Percentiles rank a stretch among this genome's conserved stretches.
Evolutionary conservation across 2,888 invertebrate genomes (phyloP).

Genomic region (Brachyopa scutellaris): DNA sequence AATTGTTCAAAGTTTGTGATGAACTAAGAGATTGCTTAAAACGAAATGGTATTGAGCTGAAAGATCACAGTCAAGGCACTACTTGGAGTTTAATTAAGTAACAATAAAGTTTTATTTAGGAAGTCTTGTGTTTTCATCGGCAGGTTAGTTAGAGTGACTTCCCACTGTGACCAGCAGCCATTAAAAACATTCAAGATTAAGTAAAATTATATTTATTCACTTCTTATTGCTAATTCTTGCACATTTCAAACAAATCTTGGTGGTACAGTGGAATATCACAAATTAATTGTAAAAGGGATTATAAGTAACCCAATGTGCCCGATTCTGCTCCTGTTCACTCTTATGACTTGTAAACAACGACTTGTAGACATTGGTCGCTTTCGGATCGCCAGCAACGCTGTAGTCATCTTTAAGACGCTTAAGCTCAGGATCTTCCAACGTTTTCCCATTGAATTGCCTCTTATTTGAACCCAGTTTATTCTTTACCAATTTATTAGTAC

Average conservation of each 20-base stretch:
- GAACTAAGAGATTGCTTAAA: constrained; percentile 85
- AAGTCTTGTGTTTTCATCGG: background rate
- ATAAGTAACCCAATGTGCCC: constrained; percentile 98
- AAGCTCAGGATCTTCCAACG: constrained; percentile 86
- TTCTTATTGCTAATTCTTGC: too few species aligned
- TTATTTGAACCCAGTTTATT: constrained; percentile 70
- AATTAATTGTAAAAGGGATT: constrained; percentile 95
- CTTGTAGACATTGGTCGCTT: constrained; percentile 94
- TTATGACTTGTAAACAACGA: constrained; percentile 96
- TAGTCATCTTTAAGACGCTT: constrained; percentile 91
- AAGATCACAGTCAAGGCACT: constrained; percentile 85
- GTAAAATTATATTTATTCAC: too few species aligned
- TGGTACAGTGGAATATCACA: too few species aligned
- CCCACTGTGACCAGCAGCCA: too few species aligned
- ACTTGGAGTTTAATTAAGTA: constrained; percentile 83
- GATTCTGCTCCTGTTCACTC: constrained; percentile 91
- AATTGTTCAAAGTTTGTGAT: constrained; percentile 87
- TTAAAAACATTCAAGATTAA: too few species aligned
- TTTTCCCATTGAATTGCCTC: constrained; percentile 76
- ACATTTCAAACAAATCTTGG: too few species aligned
- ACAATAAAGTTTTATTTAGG: constrained; percentile 42
- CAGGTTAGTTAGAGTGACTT: too few species aligned
- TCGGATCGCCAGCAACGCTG: constrained; percentile 95
- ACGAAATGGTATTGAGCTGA: constrained; percentile 86
- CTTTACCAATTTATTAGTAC: constrained; percentile 52